Evolutionary conservation across 2,797 vertebrate genomes (phyloP).

Genomic region (Enteromius afrohamiltoni): DNA sequence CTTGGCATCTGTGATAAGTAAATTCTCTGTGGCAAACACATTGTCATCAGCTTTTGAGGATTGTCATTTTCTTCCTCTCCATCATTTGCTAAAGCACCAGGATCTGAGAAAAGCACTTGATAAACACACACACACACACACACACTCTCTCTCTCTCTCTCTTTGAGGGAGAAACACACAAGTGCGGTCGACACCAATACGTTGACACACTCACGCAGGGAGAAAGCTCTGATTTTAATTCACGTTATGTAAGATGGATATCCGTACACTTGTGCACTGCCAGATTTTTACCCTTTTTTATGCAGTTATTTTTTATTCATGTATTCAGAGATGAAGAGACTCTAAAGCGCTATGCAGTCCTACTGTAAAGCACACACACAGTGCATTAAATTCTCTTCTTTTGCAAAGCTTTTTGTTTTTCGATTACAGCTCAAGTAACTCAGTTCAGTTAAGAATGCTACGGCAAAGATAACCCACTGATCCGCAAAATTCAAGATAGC

Average conservation of each 20-base stretch:
- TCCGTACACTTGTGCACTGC: slow-evolving; percentile 17
- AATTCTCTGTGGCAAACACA: slow-evolving; percentile 71
- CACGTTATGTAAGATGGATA: slow-evolving; percentile 39
- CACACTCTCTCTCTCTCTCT: not conserved
- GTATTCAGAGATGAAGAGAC: slow-evolving; percentile 27
- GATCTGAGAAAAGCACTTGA: slow-evolving; percentile 58
- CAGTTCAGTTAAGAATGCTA: slow-evolving; percentile 1
- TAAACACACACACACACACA: slow-evolving; percentile 35
- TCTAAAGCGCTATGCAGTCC: slow-evolving; percentile 35
- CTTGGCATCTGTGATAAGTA: slow-evolving; percentile 73
- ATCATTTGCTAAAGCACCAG: slow-evolving; percentile 57
- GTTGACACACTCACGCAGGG: not conserved
- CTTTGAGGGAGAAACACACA: slow-evolving; percentile 35
- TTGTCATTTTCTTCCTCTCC: slow-evolving; percentile 52
- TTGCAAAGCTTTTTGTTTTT: slow-evolving; percentile 18
- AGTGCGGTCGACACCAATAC: slow-evolving; percentile 30
- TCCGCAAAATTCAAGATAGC: slow-evolving; percentile 39
- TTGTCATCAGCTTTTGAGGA: slow-evolving; percentile 73
- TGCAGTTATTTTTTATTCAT: slow-evolving; percentile 48
- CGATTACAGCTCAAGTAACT: slow-evolving; percentile 15
- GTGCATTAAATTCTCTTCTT: slow-evolving; percentile 28
- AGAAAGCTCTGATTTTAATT: slow-evolving; percentile 35
- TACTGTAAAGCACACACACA: slow-evolving; percentile 27
- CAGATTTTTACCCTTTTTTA: slow-evolving; percentile 40
- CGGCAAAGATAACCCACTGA: slow-evolving; percentile 26